Evolutionary conservation across 1,140 invertebrate species (phyloP).

Genomic region (Platyscapa corneri): DNA sequence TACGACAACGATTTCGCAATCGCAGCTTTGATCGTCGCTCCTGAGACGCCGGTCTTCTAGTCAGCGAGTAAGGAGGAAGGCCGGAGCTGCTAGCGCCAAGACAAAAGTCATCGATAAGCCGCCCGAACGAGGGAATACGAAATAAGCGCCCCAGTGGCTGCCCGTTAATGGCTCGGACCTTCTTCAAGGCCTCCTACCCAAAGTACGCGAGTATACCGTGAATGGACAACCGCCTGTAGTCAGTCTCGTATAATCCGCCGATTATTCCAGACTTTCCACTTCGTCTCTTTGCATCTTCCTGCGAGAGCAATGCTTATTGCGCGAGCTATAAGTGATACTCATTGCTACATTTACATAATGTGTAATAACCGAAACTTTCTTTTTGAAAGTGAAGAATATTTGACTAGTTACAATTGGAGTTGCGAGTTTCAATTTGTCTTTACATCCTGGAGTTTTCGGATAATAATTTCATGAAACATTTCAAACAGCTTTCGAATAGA

Average conservation of each 20-base stretch:
- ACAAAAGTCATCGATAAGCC: slow-evolving; percentile 40
- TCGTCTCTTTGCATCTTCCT: not conserved
- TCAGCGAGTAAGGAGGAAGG: slow-evolving; percentile 18
- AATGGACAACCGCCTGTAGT: slow-evolving; percentile 8
- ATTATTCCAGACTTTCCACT: not conserved
- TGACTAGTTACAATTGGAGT: too few species aligned
- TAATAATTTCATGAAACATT: too few species aligned
- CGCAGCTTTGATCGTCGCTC: slow-evolving; percentile 11
- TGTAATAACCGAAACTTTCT: too few species aligned
- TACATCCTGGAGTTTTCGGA: too few species aligned
- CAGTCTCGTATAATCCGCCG: not conserved
- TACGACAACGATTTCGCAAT: not conserved
- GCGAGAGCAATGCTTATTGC: not conserved
- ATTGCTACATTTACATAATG: too few species aligned
- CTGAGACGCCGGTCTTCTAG: not conserved
- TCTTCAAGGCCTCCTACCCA: not conserved
- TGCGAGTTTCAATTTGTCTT: too few species aligned
- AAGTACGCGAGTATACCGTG: slow-evolving; percentile 10
- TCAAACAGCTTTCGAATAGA: too few species aligned
- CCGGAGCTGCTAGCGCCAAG: slow-evolving; percentile 17
- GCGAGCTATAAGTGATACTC: not conserved
- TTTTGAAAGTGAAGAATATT: too few species aligned
- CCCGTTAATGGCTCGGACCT: slow-evolving; percentile 18
- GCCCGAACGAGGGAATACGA: slow-evolving; percentile 26
- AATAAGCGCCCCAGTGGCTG: slow-evolving; percentile 8